phyloP scores from a whole-genome alignment of 2,888 invertebrate genomes.

The Oscheius myriophilus region DNA sequence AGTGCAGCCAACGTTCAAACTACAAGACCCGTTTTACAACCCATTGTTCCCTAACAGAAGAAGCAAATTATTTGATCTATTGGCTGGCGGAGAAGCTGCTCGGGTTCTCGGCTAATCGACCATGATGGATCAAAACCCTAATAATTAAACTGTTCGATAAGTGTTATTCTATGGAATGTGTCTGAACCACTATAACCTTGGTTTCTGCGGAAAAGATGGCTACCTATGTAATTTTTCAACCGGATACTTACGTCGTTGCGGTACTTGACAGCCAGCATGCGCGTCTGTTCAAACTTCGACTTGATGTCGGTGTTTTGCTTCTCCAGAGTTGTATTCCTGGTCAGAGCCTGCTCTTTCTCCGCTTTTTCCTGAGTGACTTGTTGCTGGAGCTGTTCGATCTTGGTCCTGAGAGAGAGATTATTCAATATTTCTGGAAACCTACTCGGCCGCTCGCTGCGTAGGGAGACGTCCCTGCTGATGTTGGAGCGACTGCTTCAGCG shows the following conservation, averaged over 20 bases:
- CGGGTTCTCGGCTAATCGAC: conserved; percentile 41
- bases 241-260: conserved; percentile 38
- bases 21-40: conserved; percentile 65
- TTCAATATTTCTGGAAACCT: not conserved
- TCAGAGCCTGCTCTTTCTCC: not conserved
- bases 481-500: conserved; percentile 1
- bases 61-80: conserved; percentile 58
- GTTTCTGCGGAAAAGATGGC: no score
- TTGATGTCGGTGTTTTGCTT: not conserved
- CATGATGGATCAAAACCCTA: conserved; percentile 25
- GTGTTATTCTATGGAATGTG: no score
- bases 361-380: conserved; percentile 6
- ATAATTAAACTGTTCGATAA: conserved; percentile 8
- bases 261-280: conserved; percentile 39
- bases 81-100: conserved; percentile 55
- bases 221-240: no score
- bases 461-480: not conserved
- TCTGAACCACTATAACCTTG: no score
- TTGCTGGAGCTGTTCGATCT: not conserved
- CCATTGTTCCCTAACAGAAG: conserved; percentile 58
- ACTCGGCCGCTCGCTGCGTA: conserved; percentile 29
- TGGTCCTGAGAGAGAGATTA: not conserved
- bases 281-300: conserved; percentile 35
- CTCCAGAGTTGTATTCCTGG: not conserved
- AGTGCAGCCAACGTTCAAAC: conserved; percentile 39